Evolutionary conservation across 2,797 vertebrate genomes (phyloP).

Genomic region (Mormyrops attenuatus): DNA sequence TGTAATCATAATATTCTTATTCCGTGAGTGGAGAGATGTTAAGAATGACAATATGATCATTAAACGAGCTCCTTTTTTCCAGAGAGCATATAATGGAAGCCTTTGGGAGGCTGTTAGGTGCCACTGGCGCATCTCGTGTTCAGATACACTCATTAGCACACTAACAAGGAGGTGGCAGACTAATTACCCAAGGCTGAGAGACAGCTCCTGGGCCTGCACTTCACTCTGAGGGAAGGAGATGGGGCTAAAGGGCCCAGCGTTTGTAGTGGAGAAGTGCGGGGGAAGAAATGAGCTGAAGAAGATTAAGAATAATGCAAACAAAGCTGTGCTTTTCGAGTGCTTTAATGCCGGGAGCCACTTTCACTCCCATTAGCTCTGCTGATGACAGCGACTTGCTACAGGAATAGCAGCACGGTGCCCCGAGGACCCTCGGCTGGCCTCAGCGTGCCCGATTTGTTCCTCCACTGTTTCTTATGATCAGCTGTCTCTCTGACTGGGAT

Average conservation of each 20-base stretch:
- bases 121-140: not conserved
- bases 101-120: slow-evolving; percentile 1
- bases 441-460: not conserved
- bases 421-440: not conserved
- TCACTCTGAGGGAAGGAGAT: not conserved
- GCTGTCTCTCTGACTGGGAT: not conserved
- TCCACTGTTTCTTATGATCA: not conserved
- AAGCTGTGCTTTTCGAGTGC: not conserved
- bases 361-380: not conserved
- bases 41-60: not conserved
- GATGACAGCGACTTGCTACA: not conserved
- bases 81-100: not conserved
- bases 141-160: slow-evolving; percentile 9
- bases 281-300: not conserved
- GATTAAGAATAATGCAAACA: not conserved
- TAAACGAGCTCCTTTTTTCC: not conserved
- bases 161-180: slow-evolving; percentile 8
- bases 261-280: not conserved
- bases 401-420: not conserved
- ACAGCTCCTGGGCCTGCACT: not conserved
- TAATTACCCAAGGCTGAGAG: slow-evolving; percentile 15
- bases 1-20: not conserved
- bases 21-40: not conserved
- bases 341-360: not conserved
- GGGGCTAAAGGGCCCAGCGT: not conserved